Evolutionary conservation across 2,888 invertebrate genomes (phyloP).

Genomic region (Nomada ruficornis): DNA sequence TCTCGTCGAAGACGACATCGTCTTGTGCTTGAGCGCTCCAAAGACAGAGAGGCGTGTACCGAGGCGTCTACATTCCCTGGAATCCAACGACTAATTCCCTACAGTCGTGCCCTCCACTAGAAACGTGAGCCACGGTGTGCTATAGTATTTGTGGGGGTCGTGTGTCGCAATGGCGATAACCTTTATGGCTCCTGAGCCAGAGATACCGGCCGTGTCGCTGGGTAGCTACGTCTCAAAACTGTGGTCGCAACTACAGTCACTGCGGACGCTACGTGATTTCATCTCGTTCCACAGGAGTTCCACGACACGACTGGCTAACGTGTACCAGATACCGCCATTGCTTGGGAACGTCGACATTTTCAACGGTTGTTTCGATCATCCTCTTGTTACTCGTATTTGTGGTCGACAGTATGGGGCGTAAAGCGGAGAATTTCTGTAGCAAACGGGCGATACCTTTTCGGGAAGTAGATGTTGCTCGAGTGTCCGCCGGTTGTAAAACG

Average conservation of each 20-base stretch:
- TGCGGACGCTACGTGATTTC: constrained; percentile 71
- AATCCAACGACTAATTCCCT: constrained; percentile 66
- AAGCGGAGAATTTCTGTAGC: neutral
- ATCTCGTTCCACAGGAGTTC: constrained; percentile 41
- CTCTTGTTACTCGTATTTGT: neutral
- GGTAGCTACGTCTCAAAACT: constrained; percentile 57
- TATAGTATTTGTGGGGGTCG: constrained; percentile 69
- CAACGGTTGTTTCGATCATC: constrained; percentile 12
- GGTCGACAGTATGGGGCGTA: too few relatives aligned
- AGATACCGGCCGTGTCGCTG: constrained; percentile 72
- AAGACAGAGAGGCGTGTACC: constrained; percentile 33
- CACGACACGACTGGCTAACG: neutral
- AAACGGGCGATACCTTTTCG: too few relatives aligned
- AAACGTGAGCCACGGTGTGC: constrained; percentile 52
- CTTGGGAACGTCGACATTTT: constrained; percentile 26
- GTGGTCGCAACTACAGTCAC: constrained; percentile 47
- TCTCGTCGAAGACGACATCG: constrained; percentile 19
- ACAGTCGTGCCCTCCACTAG: constrained; percentile 38
- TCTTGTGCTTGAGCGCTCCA: constrained; percentile 26
- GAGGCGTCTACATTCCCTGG: constrained; percentile 28
- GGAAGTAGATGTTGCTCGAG: too few relatives aligned
- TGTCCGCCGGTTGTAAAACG: too few relatives aligned
- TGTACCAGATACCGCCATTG: constrained; percentile 3
- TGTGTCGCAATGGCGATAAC: constrained; percentile 80
- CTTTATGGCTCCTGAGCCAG: constrained; percentile 77